Conservation (phyloP, 2,888 invertebrate species). For the Nezara viridula region DNA sequence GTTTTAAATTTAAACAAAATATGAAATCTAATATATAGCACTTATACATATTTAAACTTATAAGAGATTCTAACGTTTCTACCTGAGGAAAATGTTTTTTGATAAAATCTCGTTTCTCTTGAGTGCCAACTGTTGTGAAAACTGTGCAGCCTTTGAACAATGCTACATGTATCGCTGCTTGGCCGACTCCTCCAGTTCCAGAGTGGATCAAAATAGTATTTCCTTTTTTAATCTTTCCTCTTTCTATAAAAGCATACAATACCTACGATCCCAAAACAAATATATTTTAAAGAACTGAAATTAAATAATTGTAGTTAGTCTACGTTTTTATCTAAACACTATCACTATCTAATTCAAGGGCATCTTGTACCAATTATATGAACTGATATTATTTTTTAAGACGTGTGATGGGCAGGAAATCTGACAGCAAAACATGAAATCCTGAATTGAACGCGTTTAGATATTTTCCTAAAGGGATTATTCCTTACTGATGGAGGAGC, state of each 20-base stretch:
- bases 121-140: slow-evolving; percentile 80
- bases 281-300: background rate
- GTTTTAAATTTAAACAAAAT: background rate
- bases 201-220: slow-evolving; percentile 73
- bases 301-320: background rate
- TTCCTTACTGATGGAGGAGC: no score
- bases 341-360: background rate
- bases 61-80: background rate
- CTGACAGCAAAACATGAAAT: no score
- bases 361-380: background rate
- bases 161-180: slow-evolving; percentile 83
- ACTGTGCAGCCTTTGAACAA: slow-evolving; percentile 77
- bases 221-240: slow-evolving; percentile 72
- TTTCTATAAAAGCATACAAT: slow-evolving; percentile 74
- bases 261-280: slow-evolving; percentile 69
- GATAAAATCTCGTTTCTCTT: slow-evolving; percentile 77
- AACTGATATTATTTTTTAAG: background rate
- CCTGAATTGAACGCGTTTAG: no score
- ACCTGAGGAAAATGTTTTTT: slow-evolving; percentile 73
- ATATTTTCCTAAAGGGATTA: no score
- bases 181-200: slow-evolving; percentile 81
- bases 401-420: no score
- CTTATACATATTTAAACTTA: no score
- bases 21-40: background rate
- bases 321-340: background rate